Evolutionary conservation across 2,797 vertebrate species (phyloP), one percentile per base, ranked within the genome.

Genomic region (Triplophysa bombifrons): DNA sequence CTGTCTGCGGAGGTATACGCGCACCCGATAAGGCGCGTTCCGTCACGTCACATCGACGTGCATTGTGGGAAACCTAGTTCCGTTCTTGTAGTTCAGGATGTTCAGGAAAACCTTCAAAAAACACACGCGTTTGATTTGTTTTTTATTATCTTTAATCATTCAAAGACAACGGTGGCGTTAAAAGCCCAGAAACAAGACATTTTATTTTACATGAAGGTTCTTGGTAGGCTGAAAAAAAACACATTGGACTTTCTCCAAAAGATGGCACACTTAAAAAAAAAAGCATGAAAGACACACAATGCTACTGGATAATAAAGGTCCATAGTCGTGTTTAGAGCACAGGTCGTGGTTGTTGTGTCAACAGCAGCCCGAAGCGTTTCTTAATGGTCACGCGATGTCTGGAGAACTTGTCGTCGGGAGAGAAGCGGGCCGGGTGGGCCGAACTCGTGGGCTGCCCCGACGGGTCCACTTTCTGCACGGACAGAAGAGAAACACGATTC

Each of bases 361-460:
- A 90, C 79, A 98, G 92, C 1, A 97, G 87, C 51, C 93, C 91
- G 41, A 97, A 97, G 58, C 96, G 93, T 82, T 94, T 97, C 93
- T 97, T 98, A 86, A 98, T 41, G 3, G 91, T 93, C 85, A 97
- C 93, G 3, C 96, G 86, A 86, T 97, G 94, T 30, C 95, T 82
- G 41, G 96, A 98, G 88, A 95, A 97, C 85, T 97, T 96, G 89
- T 97, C 96, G n/a, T 97, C 96, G 0, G 96, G 96, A 16, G 96
- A 97, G 88, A 97, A 98, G 2, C 95, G 95, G 25, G 96, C 96
- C 2, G 96, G 96, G 68, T 97, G 96, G 13, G 96, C 96, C 0
- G 96, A 96, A 78, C 91, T 93, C 61, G 96, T 97, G 82, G 95
- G 95, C 53, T 89, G 88, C 3, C 94, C 94, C 0, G 72, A 56